phyloP scores from a whole-genome alignment of 2,888 invertebrate species.

The Sipunculus nudus region DNA sequence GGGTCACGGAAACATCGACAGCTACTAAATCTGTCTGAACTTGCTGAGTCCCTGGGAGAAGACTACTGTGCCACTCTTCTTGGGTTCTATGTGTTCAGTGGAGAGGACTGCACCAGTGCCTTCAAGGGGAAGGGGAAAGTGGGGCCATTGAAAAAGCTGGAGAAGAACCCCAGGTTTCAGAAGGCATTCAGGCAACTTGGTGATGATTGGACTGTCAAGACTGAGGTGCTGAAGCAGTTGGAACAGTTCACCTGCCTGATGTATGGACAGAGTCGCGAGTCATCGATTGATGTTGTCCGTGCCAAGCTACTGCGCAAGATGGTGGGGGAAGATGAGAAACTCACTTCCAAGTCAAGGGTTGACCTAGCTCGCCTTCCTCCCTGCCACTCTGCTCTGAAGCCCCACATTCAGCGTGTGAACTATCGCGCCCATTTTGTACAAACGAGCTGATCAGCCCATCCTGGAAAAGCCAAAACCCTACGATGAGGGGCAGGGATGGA shows the following conservation, averaged over 20 bases:
- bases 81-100: conserved; percentile 20
- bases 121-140: conserved; percentile 30
- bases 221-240: neutral
- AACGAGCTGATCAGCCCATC: too few species aligned
- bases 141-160: conserved; percentile 18
- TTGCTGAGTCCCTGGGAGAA: conserved; percentile 11
- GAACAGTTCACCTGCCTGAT: conserved; percentile 17
- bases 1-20: conserved; percentile 19
- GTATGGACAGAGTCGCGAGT: conserved; percentile 9
- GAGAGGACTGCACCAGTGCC: conserved; percentile 21
- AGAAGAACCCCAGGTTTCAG: conserved; percentile 11
- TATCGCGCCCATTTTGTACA: too few species aligned
- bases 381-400: conserved; percentile 1
- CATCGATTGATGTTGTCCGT: conserved; percentile 11
- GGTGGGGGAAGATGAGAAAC: conserved; percentile 25
- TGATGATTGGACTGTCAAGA: conserved; percentile 13
- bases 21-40: conserved; percentile 13
- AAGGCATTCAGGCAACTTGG: conserved; percentile 3
- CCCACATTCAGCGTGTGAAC: neutral
- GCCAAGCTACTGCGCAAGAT: conserved; percentile 14
- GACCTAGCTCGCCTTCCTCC: conserved; percentile 27
- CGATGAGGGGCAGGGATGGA: conserved; percentile 3
- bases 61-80: conserved; percentile 17
- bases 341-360: conserved; percentile 24
- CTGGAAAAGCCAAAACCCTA: conserved; percentile 1